Base-by-base conservation (phyloP, 2,797 vertebrate genomes). In the Chaenodraco wilsoni region DNA sequence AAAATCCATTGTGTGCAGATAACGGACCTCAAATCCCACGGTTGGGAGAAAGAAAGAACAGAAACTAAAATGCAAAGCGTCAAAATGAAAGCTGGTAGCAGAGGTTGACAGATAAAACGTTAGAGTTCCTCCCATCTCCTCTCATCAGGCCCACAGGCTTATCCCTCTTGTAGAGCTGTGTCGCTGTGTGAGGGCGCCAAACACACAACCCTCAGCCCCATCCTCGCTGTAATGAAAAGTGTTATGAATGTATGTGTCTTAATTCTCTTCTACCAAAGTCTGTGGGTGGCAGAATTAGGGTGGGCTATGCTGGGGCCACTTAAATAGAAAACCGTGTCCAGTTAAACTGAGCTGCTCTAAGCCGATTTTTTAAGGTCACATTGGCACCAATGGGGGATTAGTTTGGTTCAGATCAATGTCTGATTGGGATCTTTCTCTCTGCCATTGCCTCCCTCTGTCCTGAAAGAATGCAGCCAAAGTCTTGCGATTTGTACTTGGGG, bases 311-410 rank as follows among this genome's bases (percentile, higher is more conserved):
- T 74, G 87, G 62, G 82, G 73, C 83, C 62, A 75, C 87, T 91
- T 89, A 93, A 92, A 93, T 88, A 86, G 90, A 86, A 86, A 91
- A 93, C 91, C 85, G 83, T 94, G 95, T 95, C 94, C 93, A 92
- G 93, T 94, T 94, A 93, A 95, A 95, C 92, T 65, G 88, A 92
- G 92, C 93, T 91, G 91, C 87, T 93, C 92, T 95, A 94, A 95
- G 94, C 94, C 94, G 88, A 95, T 94, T 95, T 91, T 92, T 95
- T 92, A 92, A 92, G 94, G 94, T 95, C 94, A 94, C 93, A 81
- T 94, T 94, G 94, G 93, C 94, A 93, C 92, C 93, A 94, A 95
- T 95, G 89, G 94, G 89, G 94, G 95, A 95, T 95, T 94, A 95
- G 92, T 91, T 94, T 94, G 94, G 90, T 93, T 94, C 93, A 93